Percentiles rank a stretch among this genome's conserved stretches.
phyloP scores from a whole-genome alignment of 2,888 invertebrate species.

The Acronicta psi region DNA sequence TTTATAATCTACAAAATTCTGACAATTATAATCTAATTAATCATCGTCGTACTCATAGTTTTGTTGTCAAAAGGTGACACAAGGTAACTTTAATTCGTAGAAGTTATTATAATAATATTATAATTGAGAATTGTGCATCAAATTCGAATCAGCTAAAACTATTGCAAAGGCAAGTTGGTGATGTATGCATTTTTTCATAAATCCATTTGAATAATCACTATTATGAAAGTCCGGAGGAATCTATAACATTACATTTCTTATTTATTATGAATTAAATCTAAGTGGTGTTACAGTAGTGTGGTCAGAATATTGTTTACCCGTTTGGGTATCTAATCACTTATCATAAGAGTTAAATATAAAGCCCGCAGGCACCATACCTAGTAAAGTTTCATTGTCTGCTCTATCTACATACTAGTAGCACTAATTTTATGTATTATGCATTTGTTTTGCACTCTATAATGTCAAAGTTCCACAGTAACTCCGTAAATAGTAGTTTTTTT shows the following conservation, averaged over 20 bases:
- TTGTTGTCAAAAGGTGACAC: constrained; percentile 66
- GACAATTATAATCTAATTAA: constrained; percentile 54
- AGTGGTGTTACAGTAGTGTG: constrained; percentile 81
- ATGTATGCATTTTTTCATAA: constrained; percentile 76
- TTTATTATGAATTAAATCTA: constrained; percentile 71
- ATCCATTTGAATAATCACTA: constrained; percentile 60
- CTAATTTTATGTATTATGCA: constrained; percentile 83
- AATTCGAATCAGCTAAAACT: constrained; percentile 78
- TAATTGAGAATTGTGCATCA: constrained; percentile 79
- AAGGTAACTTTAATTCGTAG: constrained; percentile 82
- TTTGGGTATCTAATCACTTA: constrained; percentile 67
- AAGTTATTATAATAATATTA: constrained; percentile 66
- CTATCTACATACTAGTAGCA: constrained; percentile 80
- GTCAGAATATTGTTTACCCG: constrained; percentile 69
- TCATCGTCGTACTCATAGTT: constrained; percentile 57
- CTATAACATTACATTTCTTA: constrained; percentile 60
- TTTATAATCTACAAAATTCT: constrained; percentile 53
- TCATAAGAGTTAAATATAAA: constrained; percentile 58
- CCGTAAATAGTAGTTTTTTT: constrained; percentile 74
- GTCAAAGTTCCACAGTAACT: constrained; percentile 72
- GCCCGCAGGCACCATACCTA: constrained; percentile 69
- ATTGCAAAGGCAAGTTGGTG: constrained; percentile 87
- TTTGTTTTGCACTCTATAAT: constrained; percentile 74
- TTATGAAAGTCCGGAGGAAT: constrained; percentile 69
- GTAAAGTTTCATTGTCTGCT: constrained; percentile 71